Percentiles rank a stretch among this genome's conserved stretches.
Conservation (phyloP, 2,113 vertebrate species). For the Corythaeola cristata region DNA sequence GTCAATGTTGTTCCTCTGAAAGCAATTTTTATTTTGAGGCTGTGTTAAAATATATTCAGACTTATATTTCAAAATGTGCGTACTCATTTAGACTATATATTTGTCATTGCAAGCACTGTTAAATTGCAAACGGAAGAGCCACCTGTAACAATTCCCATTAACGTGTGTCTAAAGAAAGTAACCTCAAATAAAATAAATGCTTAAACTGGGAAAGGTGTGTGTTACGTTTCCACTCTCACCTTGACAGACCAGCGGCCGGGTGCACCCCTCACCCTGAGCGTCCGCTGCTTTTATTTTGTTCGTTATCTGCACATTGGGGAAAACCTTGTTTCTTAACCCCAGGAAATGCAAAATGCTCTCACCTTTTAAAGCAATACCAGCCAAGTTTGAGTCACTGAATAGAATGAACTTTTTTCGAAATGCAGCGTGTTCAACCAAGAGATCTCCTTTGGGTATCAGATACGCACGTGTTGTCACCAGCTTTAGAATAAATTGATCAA, state of each 20-base stretch:
- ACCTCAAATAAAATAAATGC: background rate
- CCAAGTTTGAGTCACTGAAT: background rate
- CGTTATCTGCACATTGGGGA: background rate
- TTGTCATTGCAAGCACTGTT: background rate
- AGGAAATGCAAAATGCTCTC: background rate
- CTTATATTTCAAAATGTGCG: background rate
- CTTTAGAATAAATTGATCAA: background rate
- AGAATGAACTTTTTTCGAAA: background rate
- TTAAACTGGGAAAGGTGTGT: background rate
- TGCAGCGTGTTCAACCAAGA: background rate
- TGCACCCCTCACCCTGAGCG: fast-evolving
- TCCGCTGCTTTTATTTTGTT: background rate
- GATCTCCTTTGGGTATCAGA: background rate
- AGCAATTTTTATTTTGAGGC: background rate
- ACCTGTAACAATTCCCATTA: background rate
- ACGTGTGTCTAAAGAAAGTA: background rate
- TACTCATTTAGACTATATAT: background rate
- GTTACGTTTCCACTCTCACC: background rate
- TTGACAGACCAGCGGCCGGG: background rate
- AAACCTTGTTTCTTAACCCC: background rate
- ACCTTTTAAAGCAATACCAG: background rate
- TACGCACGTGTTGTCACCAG: background rate
- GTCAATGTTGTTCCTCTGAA: background rate
- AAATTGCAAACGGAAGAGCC: background rate
- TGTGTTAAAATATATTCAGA: background rate